These are phyloP conservation scores for Trachelus tabidus DNA, from an alignment of 2,888 invertebrate species.

Conservation along the genomic window DNA sequence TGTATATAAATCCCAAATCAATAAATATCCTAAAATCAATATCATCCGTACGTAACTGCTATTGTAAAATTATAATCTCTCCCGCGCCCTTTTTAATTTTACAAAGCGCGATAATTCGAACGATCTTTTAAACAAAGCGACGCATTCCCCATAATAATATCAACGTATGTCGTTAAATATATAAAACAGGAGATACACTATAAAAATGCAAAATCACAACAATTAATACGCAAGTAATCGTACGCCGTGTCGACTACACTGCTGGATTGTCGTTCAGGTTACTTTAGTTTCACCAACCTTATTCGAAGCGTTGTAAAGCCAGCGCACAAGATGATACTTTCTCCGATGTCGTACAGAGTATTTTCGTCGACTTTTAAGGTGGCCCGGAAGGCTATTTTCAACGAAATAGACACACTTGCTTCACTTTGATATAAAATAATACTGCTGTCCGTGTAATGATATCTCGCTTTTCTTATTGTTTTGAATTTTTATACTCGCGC, in stretches of 20 bases:
- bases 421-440: not conserved
- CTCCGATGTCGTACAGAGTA: conserved; percentile 5
- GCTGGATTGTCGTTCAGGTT: not conserved
- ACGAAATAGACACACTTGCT: not conserved
- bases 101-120: not conserved
- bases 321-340: conserved; percentile 19
- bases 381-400: not conserved
- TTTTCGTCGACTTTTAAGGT: not conserved
- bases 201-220: not conserved
- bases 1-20: not conserved
- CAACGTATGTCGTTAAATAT: not conserved
- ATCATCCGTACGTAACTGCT: not conserved
- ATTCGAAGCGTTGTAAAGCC: conserved; percentile 40
- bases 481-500: not conserved
- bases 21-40: not conserved
- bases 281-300: conserved; percentile 55
- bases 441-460: not conserved
- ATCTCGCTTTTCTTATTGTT: not conserved
- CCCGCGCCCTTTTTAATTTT: not conserved
- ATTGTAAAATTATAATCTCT: not conserved
- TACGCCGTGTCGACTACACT: not conserved
- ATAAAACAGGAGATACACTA: not conserved
- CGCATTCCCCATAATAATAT: not conserved
- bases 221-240: not conserved
- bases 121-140: not conserved